Base-by-base conservation (phyloP, 2,888 invertebrate species). In the Drosophila neotestacea region DNA sequence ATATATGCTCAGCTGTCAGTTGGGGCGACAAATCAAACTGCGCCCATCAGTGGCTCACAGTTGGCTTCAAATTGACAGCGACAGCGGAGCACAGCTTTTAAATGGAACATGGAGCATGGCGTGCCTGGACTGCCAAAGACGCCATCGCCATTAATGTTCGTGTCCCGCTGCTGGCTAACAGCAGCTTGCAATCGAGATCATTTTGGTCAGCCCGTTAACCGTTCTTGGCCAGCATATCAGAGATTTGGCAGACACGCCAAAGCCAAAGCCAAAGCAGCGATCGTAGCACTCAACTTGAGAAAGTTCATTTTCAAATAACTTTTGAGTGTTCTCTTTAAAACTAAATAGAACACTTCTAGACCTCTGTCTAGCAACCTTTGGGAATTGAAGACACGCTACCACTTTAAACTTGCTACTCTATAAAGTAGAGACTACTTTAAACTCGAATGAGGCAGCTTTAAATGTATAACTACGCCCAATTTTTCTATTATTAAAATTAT, bases 1-100 rank as follows among this genome's bases (percentile, higher is more conserved):
- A 84, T 81, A 59, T 77, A 85, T 86, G 86, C 70, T 41, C 56
- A 61, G 60, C 62, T 85, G 86, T 85, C 85, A 83, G 72, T 44
- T 55, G 65, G 62, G 83, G 85, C 85, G 86, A 85, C 86, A 86
- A 85, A 85, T 85, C 85, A 85, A 85, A 85, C 85, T 69, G 64
- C 66, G 70, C 54, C 67, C 75, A 83, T 77, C 83, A 79, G 46
- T 56, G 22, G 38, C 30, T 66, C 72, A 32, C 62, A 39, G 70
- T 70, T 61, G 64, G 52, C 73, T 67, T 47, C 75, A 81, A 81
- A 81, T 80, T 80, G 81, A 81, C 81, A 85, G 69, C 61, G 71
- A 68, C 72, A 68, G 71, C 75, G 36, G 41, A 38, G 41, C 54
- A 13, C 30, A 60, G 67, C 54, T 63, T 61, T 78, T 80, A 85